Conservation (phyloP, 2,888 invertebrate species). For the Megamerina dolium region DNA sequence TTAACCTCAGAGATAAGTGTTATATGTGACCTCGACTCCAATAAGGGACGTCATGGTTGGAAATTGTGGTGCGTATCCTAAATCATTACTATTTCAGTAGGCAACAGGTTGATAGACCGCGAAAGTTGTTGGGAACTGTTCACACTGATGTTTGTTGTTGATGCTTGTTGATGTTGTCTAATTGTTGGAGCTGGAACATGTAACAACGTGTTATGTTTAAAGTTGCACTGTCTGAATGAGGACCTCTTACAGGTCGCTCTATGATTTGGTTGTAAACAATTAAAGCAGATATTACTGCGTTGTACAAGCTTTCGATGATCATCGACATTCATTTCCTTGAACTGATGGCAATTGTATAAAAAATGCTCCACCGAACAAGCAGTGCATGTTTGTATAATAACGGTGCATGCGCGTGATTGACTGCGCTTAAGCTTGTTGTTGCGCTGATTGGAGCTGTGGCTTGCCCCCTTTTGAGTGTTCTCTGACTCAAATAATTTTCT, state of each 20-base stretch:
- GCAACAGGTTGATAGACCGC: conserved; percentile 5
- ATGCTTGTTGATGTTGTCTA: not conserved
- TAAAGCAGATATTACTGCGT: too few species aligned
- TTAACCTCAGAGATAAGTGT: conserved; percentile 10
- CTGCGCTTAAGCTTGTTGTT: not conserved
- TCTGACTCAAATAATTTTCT: conserved; percentile 13
- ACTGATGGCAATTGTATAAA: conserved; percentile 9
- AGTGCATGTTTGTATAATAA: conserved; percentile 4
- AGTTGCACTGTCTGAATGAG: conserved; percentile 8
- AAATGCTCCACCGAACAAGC: conserved; percentile 9
- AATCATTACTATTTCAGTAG: conserved; percentile 12
- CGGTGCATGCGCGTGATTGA: conserved; percentile 3
- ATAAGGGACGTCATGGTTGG: conserved; percentile 13
- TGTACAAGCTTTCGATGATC: not conserved
- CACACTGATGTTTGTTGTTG: not conserved
- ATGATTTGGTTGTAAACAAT: conserved; percentile 9
- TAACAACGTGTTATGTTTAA: conserved; percentile 15
- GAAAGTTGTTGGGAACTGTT: conserved; percentile 4
- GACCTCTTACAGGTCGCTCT: conserved; percentile 9
- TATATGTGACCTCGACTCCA: conserved; percentile 14
- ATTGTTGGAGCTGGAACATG: conserved; percentile 3
- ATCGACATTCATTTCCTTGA: conserved; percentile 4
- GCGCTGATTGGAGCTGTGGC: too few species aligned
- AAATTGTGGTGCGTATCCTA: conserved; percentile 2
- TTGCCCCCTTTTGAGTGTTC: conserved; percentile 1